Base-by-base conservation (phyloP, 2,797 vertebrate species). In the Epinephelus awoara region DNA sequence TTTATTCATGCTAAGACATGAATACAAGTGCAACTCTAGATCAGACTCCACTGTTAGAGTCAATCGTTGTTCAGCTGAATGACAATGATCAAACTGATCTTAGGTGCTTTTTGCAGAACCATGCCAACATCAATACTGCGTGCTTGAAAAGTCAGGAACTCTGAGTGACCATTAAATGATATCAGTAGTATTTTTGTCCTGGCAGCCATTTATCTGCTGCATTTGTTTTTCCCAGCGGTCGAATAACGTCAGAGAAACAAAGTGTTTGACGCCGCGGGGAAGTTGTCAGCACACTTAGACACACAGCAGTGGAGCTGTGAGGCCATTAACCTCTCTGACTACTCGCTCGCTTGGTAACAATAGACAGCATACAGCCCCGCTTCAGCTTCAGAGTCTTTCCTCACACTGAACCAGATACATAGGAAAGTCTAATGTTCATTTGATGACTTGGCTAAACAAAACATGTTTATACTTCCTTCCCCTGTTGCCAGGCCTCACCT, bases 401-500 rank as follows among this genome's bases (percentile, higher is more conserved):
- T 88, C 78, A 65, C 75, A 79, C 67, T 44, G 29, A 74, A 83
- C 71, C 38, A 78, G 80, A 81, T 67, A 67, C 65, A 51, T 42
- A 71, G 77, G 75, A 82, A 89, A 84, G 79, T 66, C 85, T 85
- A 75, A 84, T 76, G 75, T 65, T 84, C 73, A 76, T 76, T 85
- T 90, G 83, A 88, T 86, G 79, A 83, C 71, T 79, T 70, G 63
- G 68, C 79, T 51, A 81, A 90, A 87, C 74, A 66, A 75, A 85
- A 84, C 74, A 67, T 80, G 78, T 90, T 88, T 83, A 89, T 78
- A 79, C 85, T 84, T 85, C 83, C 85, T 84, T 58, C 44, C 82
- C 47, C 25, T 56, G 65, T 76, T 84, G 68, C 83, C 73, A 82
- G 80, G 62, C 76, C 76, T 93, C 72, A 91, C 90, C 90, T 93